Percentiles rank a stretch among this genome's conserved stretches.
These are phyloP conservation scores for Microdon myrmicae DNA, from an alignment of 2,888 invertebrate species.

Conservation along the genomic window DNA sequence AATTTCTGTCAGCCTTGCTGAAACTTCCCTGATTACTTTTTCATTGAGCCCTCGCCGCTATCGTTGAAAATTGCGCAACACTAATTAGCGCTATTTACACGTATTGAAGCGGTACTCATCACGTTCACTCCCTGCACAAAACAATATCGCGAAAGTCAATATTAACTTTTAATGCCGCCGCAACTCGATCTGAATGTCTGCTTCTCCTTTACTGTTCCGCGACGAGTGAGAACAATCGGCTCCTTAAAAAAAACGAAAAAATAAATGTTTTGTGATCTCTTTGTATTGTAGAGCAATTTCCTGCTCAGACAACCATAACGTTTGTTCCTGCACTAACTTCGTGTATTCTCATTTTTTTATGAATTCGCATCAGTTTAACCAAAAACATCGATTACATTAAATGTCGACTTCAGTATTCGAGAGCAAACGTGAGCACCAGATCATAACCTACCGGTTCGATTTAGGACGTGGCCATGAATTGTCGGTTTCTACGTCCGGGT, in stretches of 20 bases:
- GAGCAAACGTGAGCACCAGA: too few species aligned
- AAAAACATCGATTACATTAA: too few species aligned
- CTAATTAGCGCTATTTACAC: slow-evolving; percentile 45
- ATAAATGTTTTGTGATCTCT: slow-evolving; percentile 31
- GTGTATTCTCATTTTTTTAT: slow-evolving; percentile 37
- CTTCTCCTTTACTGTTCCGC: too few species aligned
- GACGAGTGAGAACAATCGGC: too few species aligned
- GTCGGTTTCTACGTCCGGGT: too few species aligned
- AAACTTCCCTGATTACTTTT: slow-evolving; percentile 31
- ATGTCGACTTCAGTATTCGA: too few species aligned
- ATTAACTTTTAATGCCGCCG: slow-evolving; percentile 25
- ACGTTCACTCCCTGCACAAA: slow-evolving; percentile 23
- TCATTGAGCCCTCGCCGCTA: slow-evolving; percentile 7
- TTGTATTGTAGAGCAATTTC: slow-evolving; percentile 40
- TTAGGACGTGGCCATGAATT: too few species aligned
- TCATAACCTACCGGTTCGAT: too few species aligned
- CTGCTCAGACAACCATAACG: slow-evolving; percentile 24
- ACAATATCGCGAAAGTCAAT: slow-evolving; percentile 33
- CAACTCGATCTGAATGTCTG: too few species aligned
- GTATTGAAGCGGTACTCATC: slow-evolving; percentile 15
- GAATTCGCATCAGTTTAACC: too few species aligned
- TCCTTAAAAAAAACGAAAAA: too few species aligned
- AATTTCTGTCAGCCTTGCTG: slow-evolving; percentile 9
- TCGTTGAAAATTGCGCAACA: slow-evolving; percentile 36
- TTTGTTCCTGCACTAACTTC: slow-evolving; percentile 37